phyloP scores from a whole-genome alignment of 2,888 invertebrate species.

The Aphodius granarius region DNA sequence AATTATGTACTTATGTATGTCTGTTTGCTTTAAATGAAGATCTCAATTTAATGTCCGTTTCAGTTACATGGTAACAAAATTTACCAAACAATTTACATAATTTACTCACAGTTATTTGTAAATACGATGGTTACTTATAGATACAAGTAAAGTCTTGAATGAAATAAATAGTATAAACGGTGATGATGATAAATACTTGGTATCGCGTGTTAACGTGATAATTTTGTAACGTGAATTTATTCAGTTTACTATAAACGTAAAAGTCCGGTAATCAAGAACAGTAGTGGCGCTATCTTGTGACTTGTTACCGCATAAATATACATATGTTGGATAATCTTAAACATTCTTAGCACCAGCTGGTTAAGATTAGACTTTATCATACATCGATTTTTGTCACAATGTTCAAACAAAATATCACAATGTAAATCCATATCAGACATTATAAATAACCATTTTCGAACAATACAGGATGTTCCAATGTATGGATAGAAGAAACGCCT shows the following conservation, averaged over 20 bases:
- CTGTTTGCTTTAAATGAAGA: constrained; percentile 1
- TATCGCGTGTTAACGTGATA: background rate
- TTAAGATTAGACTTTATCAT: background rate
- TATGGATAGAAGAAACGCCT: too few species aligned
- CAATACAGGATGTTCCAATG: too few species aligned
- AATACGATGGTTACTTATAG: background rate
- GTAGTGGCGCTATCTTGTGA: background rate
- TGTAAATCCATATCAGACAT: background rate
- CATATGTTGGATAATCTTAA: background rate
- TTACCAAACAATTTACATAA: background rate
- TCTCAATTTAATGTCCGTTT: background rate
- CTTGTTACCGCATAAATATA: background rate
- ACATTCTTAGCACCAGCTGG: background rate
- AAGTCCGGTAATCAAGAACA: background rate
- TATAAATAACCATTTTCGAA: background rate
- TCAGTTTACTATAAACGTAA: background rate
- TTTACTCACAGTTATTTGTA: background rate
- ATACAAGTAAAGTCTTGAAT: background rate
- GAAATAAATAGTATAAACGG: background rate
- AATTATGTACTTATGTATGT: background rate
- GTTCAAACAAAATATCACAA: background rate
- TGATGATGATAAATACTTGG: background rate
- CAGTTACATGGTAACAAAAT: background rate
- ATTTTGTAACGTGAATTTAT: background rate
- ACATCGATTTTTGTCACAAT: background rate